phyloP scores from a whole-genome alignment of 2,888 invertebrate genomes.

The Vannuccia rotundouncinata region DNA sequence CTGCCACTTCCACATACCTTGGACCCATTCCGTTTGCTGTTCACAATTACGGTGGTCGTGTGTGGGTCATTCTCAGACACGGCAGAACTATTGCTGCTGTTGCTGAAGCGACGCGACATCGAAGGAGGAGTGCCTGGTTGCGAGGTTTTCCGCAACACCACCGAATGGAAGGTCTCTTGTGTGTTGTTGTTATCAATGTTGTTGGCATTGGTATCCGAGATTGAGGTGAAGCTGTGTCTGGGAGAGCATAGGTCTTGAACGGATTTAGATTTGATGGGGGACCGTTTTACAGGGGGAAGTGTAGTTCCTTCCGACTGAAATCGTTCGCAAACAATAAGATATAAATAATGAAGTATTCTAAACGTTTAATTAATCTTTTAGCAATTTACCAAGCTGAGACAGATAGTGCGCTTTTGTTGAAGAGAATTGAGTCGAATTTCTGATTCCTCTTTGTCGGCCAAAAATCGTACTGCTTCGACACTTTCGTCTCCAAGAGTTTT shows the following conservation, averaged over 20 bases:
- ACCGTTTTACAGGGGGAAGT: neutral
- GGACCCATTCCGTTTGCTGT: too few relatives aligned
- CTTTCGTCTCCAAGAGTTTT: neutral
- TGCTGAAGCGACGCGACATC: neutral
- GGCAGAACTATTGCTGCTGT: neutral
- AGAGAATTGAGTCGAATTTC: neutral
- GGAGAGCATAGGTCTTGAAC: neutral
- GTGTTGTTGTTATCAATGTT: constrained; percentile 12
- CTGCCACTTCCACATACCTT: neutral
- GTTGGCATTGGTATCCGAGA: too few relatives aligned
- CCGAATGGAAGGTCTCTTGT: neutral
- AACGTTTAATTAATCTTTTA: too few relatives aligned
- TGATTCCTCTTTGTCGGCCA: neutral
- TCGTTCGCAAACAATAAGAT: too few relatives aligned
- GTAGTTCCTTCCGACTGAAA: neutral
- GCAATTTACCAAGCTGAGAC: constrained; percentile 1
- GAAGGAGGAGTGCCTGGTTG: neutral
- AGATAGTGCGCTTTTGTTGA: neutral
- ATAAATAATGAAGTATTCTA: too few relatives aligned
- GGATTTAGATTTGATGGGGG: neutral
- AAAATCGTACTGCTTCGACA: neutral
- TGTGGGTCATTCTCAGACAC: too few relatives aligned
- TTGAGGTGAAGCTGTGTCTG: neutral
- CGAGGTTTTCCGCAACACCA: neutral
- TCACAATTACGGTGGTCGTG: too few relatives aligned